Conservation (phyloP, 2,797 vertebrate species). For the Anniella stebbinsi region DNA sequence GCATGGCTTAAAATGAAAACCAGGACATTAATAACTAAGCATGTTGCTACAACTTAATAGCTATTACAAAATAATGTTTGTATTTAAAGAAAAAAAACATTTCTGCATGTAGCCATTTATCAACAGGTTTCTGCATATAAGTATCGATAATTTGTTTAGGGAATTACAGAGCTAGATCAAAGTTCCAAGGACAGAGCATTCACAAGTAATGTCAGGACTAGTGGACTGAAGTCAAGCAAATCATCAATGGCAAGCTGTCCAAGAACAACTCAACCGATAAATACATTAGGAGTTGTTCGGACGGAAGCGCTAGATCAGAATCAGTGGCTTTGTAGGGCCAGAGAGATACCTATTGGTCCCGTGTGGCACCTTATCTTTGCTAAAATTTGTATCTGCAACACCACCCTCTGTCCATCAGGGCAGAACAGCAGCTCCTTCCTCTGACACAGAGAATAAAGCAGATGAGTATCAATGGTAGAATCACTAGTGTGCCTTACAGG, state of each 20-base stretch:
- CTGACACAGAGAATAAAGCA: neutral
- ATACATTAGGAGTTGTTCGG: neutral
- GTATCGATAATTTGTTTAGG: neutral
- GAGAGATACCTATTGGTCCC: too few relatives aligned
- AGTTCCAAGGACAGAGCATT: neutral
- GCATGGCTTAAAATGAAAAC: neutral
- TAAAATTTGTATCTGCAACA: neutral
- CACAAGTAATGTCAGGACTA: neutral
- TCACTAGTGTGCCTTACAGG: neutral
- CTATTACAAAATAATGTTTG: neutral
- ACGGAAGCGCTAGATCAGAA: too few relatives aligned
- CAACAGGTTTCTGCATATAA: neutral
- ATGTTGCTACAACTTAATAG: accelerated
- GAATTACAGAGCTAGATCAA: neutral
- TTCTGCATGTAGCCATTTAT: neutral
- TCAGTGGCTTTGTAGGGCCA: neutral
- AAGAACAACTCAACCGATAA: neutral
- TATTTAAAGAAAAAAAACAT: neutral
- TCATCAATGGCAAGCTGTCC: too few relatives aligned
- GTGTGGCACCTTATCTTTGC: too few relatives aligned
- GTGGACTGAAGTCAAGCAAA: neutral
- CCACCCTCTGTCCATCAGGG: neutral
- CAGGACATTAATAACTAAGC: neutral
- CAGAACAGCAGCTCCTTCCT: neutral
- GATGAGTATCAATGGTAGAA: neutral